Evolutionary conservation across 2,888 invertebrate species (phyloP).

Genomic region (Caenorhabditis sp.): DNA sequence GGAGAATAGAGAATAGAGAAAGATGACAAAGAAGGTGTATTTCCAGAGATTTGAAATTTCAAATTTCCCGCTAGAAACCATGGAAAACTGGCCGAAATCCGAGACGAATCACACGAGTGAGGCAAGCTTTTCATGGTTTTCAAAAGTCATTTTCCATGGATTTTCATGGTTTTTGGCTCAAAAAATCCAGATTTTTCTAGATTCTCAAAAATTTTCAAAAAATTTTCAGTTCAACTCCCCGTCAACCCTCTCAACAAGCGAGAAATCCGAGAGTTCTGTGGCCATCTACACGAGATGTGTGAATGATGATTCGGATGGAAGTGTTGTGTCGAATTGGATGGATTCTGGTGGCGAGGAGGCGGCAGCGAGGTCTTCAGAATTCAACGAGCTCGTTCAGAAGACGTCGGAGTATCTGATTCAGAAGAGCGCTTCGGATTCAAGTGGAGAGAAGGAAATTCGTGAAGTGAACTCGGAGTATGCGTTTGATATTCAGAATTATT

Average conservation of each 20-base stretch:
- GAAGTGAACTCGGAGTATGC: slow-evolving; percentile 26
- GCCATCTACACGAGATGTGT: slow-evolving; percentile 1
- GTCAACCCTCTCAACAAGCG: not conserved
- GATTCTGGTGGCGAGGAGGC: not conserved
- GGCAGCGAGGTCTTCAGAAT: not conserved
- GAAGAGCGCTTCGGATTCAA: not conserved
- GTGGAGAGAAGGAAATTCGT: not conserved
- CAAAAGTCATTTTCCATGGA: no score
- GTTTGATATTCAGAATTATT: slow-evolving; percentile 31
- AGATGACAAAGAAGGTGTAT: not conserved
- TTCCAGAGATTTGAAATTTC: not conserved
- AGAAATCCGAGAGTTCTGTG: not conserved
- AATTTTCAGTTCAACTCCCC: not conserved
- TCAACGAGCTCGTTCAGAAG: not conserved
- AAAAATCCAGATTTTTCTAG: not conserved
- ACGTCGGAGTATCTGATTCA: slow-evolving; percentile 8
- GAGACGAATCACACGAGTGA: not conserved
- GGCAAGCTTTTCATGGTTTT: no score
- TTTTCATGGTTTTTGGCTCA: not conserved
- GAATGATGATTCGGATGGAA: slow-evolving; percentile 28
- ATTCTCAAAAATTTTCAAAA: not conserved
- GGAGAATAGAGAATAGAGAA: not conserved
- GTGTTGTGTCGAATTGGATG: slow-evolving; percentile 35
- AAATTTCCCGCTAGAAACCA: not conserved
- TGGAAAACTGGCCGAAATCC: not conserved